phyloP scores from a whole-genome alignment of 2,888 invertebrate species.

The Pegoplata infirma region DNA sequence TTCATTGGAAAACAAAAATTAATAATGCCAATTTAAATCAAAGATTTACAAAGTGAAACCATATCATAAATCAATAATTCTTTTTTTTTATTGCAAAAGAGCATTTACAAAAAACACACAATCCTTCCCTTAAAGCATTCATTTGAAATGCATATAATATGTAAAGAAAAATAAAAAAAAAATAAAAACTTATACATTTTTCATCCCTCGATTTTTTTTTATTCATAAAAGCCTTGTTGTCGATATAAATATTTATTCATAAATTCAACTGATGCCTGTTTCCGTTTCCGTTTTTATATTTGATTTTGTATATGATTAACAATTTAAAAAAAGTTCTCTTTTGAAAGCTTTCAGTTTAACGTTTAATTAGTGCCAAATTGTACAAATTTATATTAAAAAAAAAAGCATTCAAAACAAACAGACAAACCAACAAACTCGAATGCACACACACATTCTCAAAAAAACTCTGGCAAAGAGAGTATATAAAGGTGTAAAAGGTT shows the following conservation, averaged over 20 bases:
- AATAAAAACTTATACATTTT: background rate
- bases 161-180: too few species aligned
- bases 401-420: too few species aligned
- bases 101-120: background rate
- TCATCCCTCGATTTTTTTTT: background rate
- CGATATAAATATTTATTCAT: background rate
- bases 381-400: slow-evolving; percentile 21
- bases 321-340: slow-evolving; percentile 18
- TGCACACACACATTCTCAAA: background rate
- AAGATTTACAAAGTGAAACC: too few species aligned
- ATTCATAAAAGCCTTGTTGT: background rate
- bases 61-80: background rate
- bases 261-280: background rate
- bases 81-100: background rate
- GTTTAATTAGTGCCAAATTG: slow-evolving; percentile 37
- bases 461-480: background rate
- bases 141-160: background rate
- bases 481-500: background rate
- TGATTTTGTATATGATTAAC: slow-evolving; percentile 31
- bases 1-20: too few species aligned
- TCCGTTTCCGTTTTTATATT: slow-evolving; percentile 23
- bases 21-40: too few species aligned
- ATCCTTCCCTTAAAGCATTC: background rate
- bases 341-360: slow-evolving; percentile 27
- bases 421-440: background rate